Evolutionary conservation across 1,140 invertebrate species (phyloP), one percentile per base, ranked within the genome.

Genomic region (Drosophila biarmipes): DNA sequence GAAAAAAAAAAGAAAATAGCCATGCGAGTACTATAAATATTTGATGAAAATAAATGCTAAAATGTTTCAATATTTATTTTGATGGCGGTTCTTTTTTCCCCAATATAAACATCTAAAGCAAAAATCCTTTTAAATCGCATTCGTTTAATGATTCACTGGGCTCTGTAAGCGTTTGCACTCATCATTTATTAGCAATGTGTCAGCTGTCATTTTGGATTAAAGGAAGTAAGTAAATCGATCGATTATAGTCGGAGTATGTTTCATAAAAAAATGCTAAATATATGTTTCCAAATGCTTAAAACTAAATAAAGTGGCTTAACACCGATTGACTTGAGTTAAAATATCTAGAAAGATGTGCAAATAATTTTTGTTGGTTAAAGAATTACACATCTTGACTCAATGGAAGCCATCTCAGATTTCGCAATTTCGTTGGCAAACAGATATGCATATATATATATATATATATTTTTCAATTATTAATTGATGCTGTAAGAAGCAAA

Each of bases 401-500:
- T 37, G 61, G 35, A 40, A 27, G n/a, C 12, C 37, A 17, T 40
- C 53, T n/a, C 17, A 12, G 37, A 24, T 37, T 38, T 10, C 6
- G 53, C 57, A 58, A 62, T 58, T 62, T 62, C 35, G 12, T 61
- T 35, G 8, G 56, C 34, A 64, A 64, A 64, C 21, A 45, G 6
- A 35, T 24, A 11, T 4, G 2, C 31, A 15, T 38, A 12, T 67
- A 43, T 61, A 48, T n/a, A 2, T n/a, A 12, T 21, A 14, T 63
- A 38, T 66, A 52, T 63, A 69, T 59, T 75, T 78, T 78, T 78
- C 69, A 78, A 87, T 87, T 87, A 71, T 67, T 86, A 86, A 81
- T 86, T 87, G 73, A 87, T 59, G 55, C 46, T 57, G 59, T 55
- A 71, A 69, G 64, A 15, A 64, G 63, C 59, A 66, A 52, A 66